Base-by-base conservation (phyloP, 2,888 invertebrate genomes). In the Drosophila helvetica region DNA sequence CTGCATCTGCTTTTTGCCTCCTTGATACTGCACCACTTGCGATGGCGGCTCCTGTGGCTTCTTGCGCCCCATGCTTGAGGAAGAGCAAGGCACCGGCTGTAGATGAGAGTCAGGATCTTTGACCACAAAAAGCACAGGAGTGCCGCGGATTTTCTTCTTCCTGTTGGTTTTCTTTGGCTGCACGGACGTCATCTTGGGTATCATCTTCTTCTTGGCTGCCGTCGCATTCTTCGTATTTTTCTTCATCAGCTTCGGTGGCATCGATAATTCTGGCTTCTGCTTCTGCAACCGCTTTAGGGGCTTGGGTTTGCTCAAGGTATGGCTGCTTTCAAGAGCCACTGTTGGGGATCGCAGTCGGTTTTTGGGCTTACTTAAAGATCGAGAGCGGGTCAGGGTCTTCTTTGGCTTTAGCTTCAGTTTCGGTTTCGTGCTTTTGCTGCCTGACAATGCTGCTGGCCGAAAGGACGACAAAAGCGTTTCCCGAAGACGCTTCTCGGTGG, bases 121-220 rank as follows among this genome's bases (percentile, higher is more conserved):
- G 22, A 17, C 15, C 12, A 73, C 7, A 8, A 64, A 73, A 5
- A 71, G 15, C 2, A 71, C 64, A 1, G 64, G 53, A 4, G 74
- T 73, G 1, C 19, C 45, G 1, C 43, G 48, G 1, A n/a, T 0
- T 56, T 18, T 19, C 1, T 12, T 17, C 17, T 27, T 73, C 1
- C 19, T 15, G 0, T 9, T 42, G 46, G 64, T 54, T 27, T 64
- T 53, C 1, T 30, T 18, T 3, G 56, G 25, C 9, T 53, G 30
- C 3, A 12, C 2, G 10, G 10, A 10, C 10, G 10, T 1, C 30
- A 1, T 3, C 27, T 19, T 3, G 56, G 27, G 1, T 7, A 6
- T 6, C 15, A 1, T 7, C 15, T 2, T 15, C 7, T 38, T 38
- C 38, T 38, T n/a, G 38, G 38, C 38, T 38, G 38, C n/a, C 38